phyloP scores from a whole-genome alignment of 2,888 invertebrate genomes.

The Rotaria socialis region DNA sequence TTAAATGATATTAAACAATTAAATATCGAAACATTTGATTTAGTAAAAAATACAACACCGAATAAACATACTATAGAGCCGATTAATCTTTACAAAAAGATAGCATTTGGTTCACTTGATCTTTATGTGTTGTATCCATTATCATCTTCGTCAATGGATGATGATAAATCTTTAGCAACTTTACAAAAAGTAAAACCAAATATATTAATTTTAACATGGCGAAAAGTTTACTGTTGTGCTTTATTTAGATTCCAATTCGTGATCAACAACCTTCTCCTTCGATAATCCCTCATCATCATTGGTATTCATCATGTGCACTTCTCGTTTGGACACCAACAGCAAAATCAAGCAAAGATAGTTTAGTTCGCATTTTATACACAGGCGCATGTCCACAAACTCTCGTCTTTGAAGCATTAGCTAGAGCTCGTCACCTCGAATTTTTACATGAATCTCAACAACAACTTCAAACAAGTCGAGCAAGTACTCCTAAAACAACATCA shows the following conservation, averaged over 20 bases:
- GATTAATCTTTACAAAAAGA: conserved; percentile 91
- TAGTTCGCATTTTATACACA: not conserved
- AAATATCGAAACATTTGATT: conserved; percentile 29
- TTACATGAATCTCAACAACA: not conserved
- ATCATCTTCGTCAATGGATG: not conserved
- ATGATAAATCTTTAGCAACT: not conserved
- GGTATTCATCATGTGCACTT: conserved; percentile 27
- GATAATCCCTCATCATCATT: not conserved
- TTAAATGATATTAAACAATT: conserved; percentile 39
- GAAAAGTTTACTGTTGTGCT: not conserved
- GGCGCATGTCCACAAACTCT: conserved; percentile 27
- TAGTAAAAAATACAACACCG: not conserved
- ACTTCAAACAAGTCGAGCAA: not conserved
- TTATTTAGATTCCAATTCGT: not conserved
- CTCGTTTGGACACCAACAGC: conserved; percentile 30
- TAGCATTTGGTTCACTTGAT: conserved; percentile 77
- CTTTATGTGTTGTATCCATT: conserved; percentile 89
- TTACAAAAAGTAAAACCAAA: not conserved
- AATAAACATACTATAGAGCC: conserved; percentile 71
- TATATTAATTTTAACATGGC: too few species aligned
- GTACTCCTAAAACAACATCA: not conserved
- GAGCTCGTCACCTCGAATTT: not conserved
- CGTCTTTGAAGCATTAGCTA: conserved; percentile 1
- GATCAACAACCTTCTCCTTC: conserved; percentile 28
- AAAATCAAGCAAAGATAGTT: not conserved